A percentile compares a stretch with the other conserved stretches of the same genome.
Conservation (phyloP, 2,797 vertebrate species). For the Florisuga fusca region DNA sequence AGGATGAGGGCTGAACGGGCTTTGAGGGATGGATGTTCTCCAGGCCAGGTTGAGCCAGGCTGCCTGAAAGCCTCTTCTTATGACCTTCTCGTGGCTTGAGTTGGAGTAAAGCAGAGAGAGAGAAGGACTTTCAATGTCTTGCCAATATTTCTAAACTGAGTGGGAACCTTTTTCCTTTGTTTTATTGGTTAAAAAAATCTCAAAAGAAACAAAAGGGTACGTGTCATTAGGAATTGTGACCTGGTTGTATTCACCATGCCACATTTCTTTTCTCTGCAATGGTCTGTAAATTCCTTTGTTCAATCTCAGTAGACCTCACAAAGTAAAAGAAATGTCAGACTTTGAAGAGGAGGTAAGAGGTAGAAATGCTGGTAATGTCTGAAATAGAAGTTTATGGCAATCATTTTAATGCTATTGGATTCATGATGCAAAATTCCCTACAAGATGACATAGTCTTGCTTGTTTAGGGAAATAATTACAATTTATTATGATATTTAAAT, state of each 20-base stretch:
- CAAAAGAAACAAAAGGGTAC: not conserved
- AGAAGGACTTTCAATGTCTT: not conserved
- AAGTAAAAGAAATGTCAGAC: not conserved
- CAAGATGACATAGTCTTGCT: not conserved
- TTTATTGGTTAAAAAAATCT: not conserved
- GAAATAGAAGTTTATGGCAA: not conserved
- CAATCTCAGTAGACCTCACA: not conserved
- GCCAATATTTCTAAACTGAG: not conserved
- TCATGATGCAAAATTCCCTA: not conserved
- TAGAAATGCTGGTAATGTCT: not conserved
- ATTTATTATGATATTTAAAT: conserved; percentile 16
- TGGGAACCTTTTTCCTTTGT: not conserved
- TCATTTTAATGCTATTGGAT: not conserved
- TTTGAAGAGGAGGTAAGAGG: not conserved
- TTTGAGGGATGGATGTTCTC: not conserved
- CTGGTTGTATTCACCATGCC: not conserved
- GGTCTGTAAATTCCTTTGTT: not conserved
- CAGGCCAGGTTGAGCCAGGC: not conserved
- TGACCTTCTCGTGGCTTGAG: accelerated
- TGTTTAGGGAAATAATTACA: not conserved
- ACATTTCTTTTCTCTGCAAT: not conserved
- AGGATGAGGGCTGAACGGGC: accelerated
- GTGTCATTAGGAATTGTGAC: not conserved
- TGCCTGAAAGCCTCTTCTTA: not conserved
- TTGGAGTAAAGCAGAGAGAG: not conserved